phyloP scores from a whole-genome alignment of 2,888 invertebrate species.

The Dendrolimus houi region DNA sequence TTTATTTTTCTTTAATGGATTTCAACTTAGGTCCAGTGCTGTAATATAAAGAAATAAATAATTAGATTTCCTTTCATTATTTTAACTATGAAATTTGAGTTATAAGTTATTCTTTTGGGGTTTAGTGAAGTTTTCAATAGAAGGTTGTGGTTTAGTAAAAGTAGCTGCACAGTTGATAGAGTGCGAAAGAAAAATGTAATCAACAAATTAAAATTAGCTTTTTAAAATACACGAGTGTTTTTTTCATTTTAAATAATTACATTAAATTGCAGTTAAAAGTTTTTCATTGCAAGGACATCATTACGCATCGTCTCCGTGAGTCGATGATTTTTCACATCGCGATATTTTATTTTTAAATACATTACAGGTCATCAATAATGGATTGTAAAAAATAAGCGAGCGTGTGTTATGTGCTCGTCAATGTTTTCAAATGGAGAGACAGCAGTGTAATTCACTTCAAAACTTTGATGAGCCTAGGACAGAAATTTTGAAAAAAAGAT shows the following conservation, averaged over 20 bases:
- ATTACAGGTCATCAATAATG: constrained; percentile 60
- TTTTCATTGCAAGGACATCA: constrained; percentile 21
- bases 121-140: constrained; percentile 66
- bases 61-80: constrained; percentile 26
- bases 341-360: constrained; percentile 63
- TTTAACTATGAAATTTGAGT: constrained; percentile 43
- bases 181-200: constrained; percentile 54
- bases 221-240: constrained; percentile 12
- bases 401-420: constrained; percentile 56
- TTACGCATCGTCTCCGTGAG: constrained; percentile 25
- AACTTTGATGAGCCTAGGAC: constrained; percentile 70
- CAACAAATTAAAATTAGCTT: constrained; percentile 18
- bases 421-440: constrained; percentile 65
- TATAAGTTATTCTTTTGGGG: constrained; percentile 39
- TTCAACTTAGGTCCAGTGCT: constrained; percentile 41
- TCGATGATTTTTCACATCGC: constrained; percentile 44
- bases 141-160: constrained; percentile 70
- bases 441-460: constrained; percentile 70
- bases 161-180: constrained; percentile 68
- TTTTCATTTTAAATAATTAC: constrained; percentile 14
- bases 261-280: constrained; percentile 16
- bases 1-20: constrained; percentile 64
- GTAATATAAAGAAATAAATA: constrained; percentile 36
- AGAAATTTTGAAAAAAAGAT: constrained; percentile 72
- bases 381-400: constrained; percentile 54